Percentiles rank a stretch among this genome's conserved stretches.
Conservation (phyloP, 2,888 invertebrate species). For the Willowsia nigromaculata region DNA sequence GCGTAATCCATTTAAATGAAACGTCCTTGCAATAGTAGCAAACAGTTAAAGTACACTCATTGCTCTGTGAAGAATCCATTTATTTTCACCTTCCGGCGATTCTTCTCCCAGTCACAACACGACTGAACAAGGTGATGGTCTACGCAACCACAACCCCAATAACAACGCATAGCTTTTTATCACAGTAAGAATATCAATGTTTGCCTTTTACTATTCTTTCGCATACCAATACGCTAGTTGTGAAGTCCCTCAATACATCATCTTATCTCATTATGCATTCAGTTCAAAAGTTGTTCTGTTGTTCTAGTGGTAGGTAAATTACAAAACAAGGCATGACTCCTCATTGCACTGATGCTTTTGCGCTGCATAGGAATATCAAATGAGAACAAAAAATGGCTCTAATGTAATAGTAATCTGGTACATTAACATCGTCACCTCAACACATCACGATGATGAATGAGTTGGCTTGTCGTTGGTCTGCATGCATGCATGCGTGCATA, state of each 20-base stretch:
- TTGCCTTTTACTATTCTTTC: too few relatives aligned
- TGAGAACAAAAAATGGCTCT: slow-evolving; percentile 26
- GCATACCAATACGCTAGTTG: too few relatives aligned
- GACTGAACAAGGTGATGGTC: background rate
- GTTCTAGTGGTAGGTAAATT: background rate
- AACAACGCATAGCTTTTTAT: too few relatives aligned
- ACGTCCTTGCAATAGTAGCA: background rate
- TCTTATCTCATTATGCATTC: slow-evolving; percentile 22
- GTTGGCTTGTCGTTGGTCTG: background rate
- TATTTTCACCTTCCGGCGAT: slow-evolving; percentile 23
- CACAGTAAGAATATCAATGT: too few relatives aligned
- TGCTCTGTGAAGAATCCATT: background rate
- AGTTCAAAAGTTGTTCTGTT: slow-evolving; percentile 25
- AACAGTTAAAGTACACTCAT: background rate
- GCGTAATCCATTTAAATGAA: background rate
- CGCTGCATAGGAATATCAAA: slow-evolving; percentile 4
- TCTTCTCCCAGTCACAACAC: background rate
- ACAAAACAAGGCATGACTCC: background rate
- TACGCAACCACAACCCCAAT: background rate
- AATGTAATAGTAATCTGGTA: slow-evolving; percentile 45
- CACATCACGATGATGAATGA: slow-evolving; percentile 67
- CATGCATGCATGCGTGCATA: background rate
- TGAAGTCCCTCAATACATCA: background rate
- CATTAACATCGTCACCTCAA: slow-evolving; percentile 66
- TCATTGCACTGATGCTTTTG: background rate